Evolutionary conservation across 2,113 vertebrate species (phyloP).

Genomic region (Peromyscus polionotus): DNA sequence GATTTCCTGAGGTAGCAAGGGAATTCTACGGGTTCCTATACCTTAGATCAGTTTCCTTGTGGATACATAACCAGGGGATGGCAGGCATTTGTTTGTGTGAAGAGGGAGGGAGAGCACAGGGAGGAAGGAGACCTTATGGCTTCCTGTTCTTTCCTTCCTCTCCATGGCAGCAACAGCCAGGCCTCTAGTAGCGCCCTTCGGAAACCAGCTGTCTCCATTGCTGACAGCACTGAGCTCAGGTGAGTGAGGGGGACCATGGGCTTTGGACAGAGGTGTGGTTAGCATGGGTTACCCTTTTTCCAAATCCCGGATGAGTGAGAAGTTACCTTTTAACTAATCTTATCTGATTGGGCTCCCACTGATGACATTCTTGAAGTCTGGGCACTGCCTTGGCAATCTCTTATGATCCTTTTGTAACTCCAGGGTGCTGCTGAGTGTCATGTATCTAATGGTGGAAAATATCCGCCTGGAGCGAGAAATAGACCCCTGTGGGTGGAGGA

Average conservation of each 20-base stretch:
- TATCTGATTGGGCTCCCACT: not conserved
- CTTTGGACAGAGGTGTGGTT: not conserved
- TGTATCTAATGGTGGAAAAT: slow-evolving; percentile 98
- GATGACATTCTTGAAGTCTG: not conserved
- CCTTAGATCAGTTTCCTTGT: not conserved
- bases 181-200: slow-evolving; percentile 95
- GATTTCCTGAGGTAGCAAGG: slow-evolving; percentile 24
- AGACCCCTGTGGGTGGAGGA: slow-evolving; percentile 91
- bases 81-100: not conserved
- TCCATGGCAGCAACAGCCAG: slow-evolving; percentile 93
- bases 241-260: slow-evolving; percentile 77
- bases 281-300: not conserved
- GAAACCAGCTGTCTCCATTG: slow-evolving; percentile 97
- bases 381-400: slow-evolving; percentile 12
- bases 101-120: not conserved
- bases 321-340: not conserved
- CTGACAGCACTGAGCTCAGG: slow-evolving; percentile 99
- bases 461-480: slow-evolving; percentile 90
- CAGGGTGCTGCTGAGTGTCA: slow-evolving; percentile 96
- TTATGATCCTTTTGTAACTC: slow-evolving; percentile 43
- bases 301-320: not conserved
- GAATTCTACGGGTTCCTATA: not conserved
- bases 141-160: not conserved
- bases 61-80: not conserved
- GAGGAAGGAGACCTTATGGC: not conserved